phyloP scores from a whole-genome alignment of 2,113 vertebrate genomes.

The Lathamus discolor region DNA sequence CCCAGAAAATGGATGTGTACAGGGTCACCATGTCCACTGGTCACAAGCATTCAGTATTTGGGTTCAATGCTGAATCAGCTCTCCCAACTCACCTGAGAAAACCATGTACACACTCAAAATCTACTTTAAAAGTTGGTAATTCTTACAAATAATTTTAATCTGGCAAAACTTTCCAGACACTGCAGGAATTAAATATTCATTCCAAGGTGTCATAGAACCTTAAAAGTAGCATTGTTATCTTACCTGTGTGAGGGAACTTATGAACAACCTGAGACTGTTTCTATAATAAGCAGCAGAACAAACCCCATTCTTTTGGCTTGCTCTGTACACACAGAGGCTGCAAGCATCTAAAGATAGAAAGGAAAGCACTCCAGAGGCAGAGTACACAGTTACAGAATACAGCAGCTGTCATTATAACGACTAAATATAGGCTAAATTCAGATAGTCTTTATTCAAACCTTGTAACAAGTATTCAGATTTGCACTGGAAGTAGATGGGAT shows the following conservation, averaged over 20 bases:
- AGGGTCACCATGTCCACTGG: background rate
- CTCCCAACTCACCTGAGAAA: background rate
- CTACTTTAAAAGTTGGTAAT: background rate
- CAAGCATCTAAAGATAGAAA: constrained; percentile 42
- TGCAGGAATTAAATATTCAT: background rate
- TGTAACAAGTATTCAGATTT: background rate
- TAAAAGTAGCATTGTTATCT: background rate
- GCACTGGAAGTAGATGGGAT: background rate
- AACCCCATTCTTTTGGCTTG: background rate
- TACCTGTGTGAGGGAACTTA: background rate
- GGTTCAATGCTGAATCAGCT: background rate
- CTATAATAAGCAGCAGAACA: background rate
- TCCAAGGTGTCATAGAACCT: background rate
- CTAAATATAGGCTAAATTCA: constrained; percentile 28
- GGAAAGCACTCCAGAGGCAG: background rate
- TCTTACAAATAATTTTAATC: background rate
- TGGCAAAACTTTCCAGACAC: background rate
- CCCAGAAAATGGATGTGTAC: background rate
- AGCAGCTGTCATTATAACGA: background rate
- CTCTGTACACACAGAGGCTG: background rate
- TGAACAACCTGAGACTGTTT: background rate
- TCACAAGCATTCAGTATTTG: background rate
- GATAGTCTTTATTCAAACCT: background rate
- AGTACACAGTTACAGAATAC: background rate
- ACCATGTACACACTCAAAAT: background rate